Evolutionary conservation across 2,797 vertebrate genomes (phyloP), one percentile per base, ranked within the genome.

Genomic region (Danionella dracula): DNA sequence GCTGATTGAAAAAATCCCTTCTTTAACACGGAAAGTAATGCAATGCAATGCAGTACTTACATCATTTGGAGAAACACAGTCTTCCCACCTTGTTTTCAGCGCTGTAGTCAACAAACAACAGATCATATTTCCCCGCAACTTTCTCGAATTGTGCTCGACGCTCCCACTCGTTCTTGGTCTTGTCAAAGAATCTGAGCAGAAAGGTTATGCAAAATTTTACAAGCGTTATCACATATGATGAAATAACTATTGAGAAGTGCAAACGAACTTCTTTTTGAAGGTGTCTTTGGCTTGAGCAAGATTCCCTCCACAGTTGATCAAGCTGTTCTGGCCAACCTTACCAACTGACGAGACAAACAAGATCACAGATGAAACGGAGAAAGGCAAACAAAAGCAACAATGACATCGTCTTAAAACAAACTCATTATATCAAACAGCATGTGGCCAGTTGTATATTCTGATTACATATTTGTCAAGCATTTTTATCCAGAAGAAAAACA

Each of bases 81-180:
- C 8, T 13, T 46, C 67, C 66, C 70, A 80, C 90, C 77, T 85
- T 82, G 38, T 79, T 59, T 0, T 62, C 80, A 1, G 68, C 41
- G 62, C 81, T 81, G 77, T 92, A 95, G 78, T 96, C 94, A 90
- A 94, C 82, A 32, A 89, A 89, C 16, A 96, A 76, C 82, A 96
- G 83, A 77, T 95, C 94, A 2, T 96, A 96, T 77, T 96, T 96
- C 23, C 92, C 92, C 4, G 83, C 45, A 1, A 91, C 88, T 72
- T 96, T 96, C 78, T 90, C 80, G 80, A 96, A 96, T 50, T 4
- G 38, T 0, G 19, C 79, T 42, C 91, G 83, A 13, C 80, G 11
- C 1, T 83, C 82, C 94, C 94, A 96, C 23, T 88, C 84, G 7
- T 96, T 96, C 76, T 92, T 93, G 0, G 94, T 96, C 81, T 96